phyloP scores from a whole-genome alignment of 2,888 invertebrate genomes.

The Chymomyza fuscimana region DNA sequence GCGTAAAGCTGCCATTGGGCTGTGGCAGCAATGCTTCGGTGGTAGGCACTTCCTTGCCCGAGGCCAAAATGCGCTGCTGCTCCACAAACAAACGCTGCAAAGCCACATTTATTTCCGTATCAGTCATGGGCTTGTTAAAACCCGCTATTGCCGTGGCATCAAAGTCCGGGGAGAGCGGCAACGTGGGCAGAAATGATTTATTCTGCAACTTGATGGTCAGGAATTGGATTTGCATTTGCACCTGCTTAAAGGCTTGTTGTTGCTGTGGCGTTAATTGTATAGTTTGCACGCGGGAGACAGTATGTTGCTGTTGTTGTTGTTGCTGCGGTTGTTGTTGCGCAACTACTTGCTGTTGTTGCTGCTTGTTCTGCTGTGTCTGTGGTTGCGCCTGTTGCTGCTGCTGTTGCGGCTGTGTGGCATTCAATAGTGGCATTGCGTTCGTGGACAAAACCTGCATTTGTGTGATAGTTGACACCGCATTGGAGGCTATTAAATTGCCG shows the following conservation, averaged over 20 bases:
- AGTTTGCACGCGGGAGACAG: slow-evolving; percentile 84
- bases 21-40: slow-evolving; percentile 79
- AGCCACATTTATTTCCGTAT: slow-evolving; percentile 81
- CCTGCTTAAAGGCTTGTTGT: slow-evolving; percentile 84
- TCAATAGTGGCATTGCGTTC: neutral
- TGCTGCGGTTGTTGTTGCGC: slow-evolving; percentile 53
- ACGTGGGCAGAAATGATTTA: slow-evolving; percentile 75
- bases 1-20: slow-evolving; percentile 69
- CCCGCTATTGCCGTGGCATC: slow-evolving; percentile 77
- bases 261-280: slow-evolving; percentile 88
- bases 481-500: slow-evolving; percentile 30
- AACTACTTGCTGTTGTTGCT: slow-evolving; percentile 32
- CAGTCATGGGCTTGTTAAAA: slow-evolving; percentile 80
- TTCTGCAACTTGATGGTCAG: slow-evolving; percentile 82
- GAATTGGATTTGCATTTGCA: slow-evolving; percentile 86
- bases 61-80: slow-evolving; percentile 86
- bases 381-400: slow-evolving; percentile 21
- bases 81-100: slow-evolving; percentile 84
- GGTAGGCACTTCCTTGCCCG: slow-evolving; percentile 85
- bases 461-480: slow-evolving; percentile 25
- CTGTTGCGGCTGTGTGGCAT: neutral
- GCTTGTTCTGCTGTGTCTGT: slow-evolving; percentile 48
- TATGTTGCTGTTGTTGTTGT: slow-evolving; percentile 71
- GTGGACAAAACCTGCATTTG: slow-evolving; percentile 39
- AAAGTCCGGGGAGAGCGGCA: slow-evolving; percentile 77